Evolutionary conservation across 2,888 invertebrate species (phyloP), one percentile per base, ranked within the genome.

Genomic region (Pinctada fucata): DNA sequence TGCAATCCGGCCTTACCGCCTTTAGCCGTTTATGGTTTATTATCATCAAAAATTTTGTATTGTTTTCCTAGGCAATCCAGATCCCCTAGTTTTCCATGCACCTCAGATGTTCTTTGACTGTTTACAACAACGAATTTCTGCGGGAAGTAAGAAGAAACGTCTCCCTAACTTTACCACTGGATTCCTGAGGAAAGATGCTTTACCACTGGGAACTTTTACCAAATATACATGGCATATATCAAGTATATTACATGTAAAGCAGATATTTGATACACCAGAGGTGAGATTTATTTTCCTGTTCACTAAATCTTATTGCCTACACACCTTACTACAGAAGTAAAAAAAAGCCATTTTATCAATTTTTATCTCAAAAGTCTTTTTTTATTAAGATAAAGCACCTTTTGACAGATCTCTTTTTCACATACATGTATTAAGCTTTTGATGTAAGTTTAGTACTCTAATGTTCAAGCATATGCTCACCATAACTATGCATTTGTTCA

Each of bases 151-250:
- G 85, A 95, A 95, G 90, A 94, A 94, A 88, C 93, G 95, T 3
- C 92, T 95, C 49, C 95, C 95, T 3, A 95, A 95, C 90, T 94
- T 94, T 63, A 95, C 95, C 0, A 94, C 94, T 1, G 94, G 94
- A 0, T 94, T 95, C 83, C 92, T 94, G 0, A 90, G 94, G 68
- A 94, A 93, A 79, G 95, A 95, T 86, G 93, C 94, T 8, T 94
- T 95, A 47, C 95, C 95, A 31, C 90, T 95, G 73, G 95, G 95
- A 63, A 95, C 94, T 13, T 95, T 95, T 81, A 95, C 94, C 1
- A 95, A 95, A 88, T 95, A 95, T 88, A 94, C 94, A 0, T 96
- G 96, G 95, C 94, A 95, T 84, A 95, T 96, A 72, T 95, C 95
- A 47, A 95, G 95, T 88, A 94, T 95, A 47, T 90, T 95, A 47